A percentile compares a stretch with the other conserved stretches of the same genome.
These are phyloP conservation scores for Ecliptopera silaceata DNA, from an alignment of 2,888 invertebrate species.

Conservation along the genomic window DNA sequence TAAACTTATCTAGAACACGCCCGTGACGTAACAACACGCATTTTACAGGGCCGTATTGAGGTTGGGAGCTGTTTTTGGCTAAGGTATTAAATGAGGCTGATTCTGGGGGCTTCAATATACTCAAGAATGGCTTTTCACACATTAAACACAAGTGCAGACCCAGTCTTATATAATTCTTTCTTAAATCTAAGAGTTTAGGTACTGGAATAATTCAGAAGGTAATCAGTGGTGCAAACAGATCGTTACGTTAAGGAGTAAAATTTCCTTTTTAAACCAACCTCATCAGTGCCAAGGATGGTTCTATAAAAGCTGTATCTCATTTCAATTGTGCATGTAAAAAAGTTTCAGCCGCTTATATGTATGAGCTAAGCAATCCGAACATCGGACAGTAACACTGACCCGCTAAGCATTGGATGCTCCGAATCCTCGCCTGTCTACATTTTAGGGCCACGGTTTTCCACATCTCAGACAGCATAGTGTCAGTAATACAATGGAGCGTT, in stretches of 20 bases:
- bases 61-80: background rate
- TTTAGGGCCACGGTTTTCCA: constrained; percentile 77
- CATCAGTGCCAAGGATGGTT: no score
- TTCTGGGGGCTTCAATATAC: background rate
- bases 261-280: no score
- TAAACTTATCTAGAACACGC: constrained; percentile 41
- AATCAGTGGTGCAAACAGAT: no score
- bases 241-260: no score
- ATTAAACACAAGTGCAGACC: no score
- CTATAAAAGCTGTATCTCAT: background rate
- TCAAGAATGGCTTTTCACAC: no score
- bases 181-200: no score
- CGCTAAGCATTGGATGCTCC: constrained; percentile 10
- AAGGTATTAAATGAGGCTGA: background rate
- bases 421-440: constrained; percentile 44
- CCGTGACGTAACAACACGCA: constrained; percentile 3
- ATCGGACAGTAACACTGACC: constrained; percentile 26
- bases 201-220: no score
- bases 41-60: background rate
- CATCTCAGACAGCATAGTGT: constrained; percentile 78
- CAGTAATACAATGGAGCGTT: constrained; percentile 78
- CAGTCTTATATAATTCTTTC: no score
- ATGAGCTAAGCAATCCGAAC: background rate
- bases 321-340: background rate
- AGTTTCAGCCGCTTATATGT: background rate